phyloP scores from a whole-genome alignment of 1,140 invertebrate species.

The Trichonephila clavipes region DNA sequence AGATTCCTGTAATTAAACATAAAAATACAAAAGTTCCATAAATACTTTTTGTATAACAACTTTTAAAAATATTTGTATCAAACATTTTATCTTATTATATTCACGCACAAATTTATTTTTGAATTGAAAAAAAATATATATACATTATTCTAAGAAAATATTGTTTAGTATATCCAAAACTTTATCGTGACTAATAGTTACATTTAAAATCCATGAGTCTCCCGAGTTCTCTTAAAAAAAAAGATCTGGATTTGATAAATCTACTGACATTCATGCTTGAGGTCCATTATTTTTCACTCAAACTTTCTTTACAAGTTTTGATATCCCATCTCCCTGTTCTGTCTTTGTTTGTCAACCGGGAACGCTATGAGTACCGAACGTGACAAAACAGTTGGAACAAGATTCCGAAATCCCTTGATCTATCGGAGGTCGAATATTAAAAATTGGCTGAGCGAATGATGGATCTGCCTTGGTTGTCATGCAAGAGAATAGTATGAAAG shows the following conservation, averaged over 20 bases:
- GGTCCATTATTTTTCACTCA: slow-evolving; percentile 29
- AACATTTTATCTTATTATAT: too few relatives aligned
- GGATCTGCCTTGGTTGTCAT: slow-evolving; percentile 12
- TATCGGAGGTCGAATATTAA: slow-evolving; percentile 2
- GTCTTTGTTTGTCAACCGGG: slow-evolving; percentile 32
- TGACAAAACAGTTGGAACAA: slow-evolving; percentile 30
- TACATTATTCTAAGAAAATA: too few relatives aligned
- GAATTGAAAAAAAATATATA: too few relatives aligned
- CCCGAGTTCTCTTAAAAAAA: not conserved
- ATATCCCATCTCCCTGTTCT: slow-evolving; percentile 30
- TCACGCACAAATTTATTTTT: too few relatives aligned
- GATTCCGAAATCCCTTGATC: slow-evolving; percentile 37
- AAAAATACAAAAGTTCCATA: too few relatives aligned
- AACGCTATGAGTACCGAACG: slow-evolving; percentile 58
- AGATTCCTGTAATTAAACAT: too few relatives aligned
- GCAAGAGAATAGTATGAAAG: slow-evolving; percentile 17
- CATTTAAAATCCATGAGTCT: not conserved
- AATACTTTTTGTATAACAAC: too few relatives aligned
- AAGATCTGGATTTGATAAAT: slow-evolving; percentile 4
- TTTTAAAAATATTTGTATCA: too few relatives aligned
- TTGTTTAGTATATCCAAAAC: not conserved
- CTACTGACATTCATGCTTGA: slow-evolving; percentile 15
- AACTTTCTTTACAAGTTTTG: slow-evolving; percentile 33
- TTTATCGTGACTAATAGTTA: not conserved
- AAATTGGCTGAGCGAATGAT: not conserved